Conservation (phyloP, 2,797 vertebrate species). For the Mionectes olivaceus region DNA sequence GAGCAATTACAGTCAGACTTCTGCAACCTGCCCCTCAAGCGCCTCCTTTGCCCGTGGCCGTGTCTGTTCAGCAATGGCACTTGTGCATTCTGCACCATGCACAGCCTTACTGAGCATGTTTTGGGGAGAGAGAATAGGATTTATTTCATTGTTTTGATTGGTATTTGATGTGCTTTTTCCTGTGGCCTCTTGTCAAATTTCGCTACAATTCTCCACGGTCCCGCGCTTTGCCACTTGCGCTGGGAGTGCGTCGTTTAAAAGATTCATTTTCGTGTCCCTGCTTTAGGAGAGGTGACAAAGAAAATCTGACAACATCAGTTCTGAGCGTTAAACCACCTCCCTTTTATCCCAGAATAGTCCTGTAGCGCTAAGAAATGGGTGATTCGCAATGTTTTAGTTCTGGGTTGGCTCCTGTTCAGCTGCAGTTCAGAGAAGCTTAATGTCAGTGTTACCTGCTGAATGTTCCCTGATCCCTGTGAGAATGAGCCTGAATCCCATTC, state of each 20-base stretch:
- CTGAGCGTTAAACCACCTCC: slow-evolving; percentile 47
- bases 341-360: slow-evolving; percentile 29
- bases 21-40: background rate
- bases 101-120: background rate
- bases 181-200: slow-evolving; percentile 43
- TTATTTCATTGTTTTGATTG: slow-evolving; percentile 26
- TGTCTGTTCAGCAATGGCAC: accelerated
- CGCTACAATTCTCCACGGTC: slow-evolving; percentile 10
- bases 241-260: background rate
- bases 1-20: background rate
- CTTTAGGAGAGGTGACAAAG: slow-evolving; percentile 34
- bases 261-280: slow-evolving; percentile 29
- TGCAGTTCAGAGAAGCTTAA: slow-evolving; percentile 34
- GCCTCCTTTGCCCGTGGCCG: background rate
- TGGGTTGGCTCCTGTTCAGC: slow-evolving; percentile 14
- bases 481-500: slow-evolving; percentile 34
- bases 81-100: background rate
- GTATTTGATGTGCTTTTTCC: slow-evolving; percentile 31
- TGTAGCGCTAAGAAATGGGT: slow-evolving; percentile 16
- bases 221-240: background rate
- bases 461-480: slow-evolving; percentile 60
- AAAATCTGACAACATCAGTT: slow-evolving; percentile 38
- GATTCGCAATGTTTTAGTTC: slow-evolving; percentile 24
- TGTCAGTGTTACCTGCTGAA: slow-evolving; percentile 64
- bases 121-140: background rate